Conservation (phyloP, 2,888 invertebrate genomes). For the Habroteleia sp. region DNA sequence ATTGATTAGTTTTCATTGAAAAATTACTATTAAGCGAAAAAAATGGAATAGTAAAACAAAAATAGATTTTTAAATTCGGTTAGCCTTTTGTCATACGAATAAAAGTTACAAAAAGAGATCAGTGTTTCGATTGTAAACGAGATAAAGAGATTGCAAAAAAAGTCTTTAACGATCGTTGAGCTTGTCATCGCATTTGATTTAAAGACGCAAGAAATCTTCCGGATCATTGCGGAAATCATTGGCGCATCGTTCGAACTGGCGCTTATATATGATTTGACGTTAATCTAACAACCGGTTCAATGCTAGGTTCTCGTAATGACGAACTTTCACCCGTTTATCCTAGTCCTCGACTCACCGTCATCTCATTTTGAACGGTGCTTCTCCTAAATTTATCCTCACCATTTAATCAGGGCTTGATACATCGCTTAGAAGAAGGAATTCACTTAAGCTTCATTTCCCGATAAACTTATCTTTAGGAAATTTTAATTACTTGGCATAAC, state of each 20-base stretch:
- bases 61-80: neutral
- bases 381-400: conserved; percentile 54
- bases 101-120: conserved; percentile 5
- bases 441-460: conserved; percentile 28
- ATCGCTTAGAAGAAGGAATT: conserved; percentile 16
- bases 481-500: conserved; percentile 23
- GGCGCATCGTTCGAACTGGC: conserved; percentile 52
- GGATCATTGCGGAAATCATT: conserved; percentile 65
- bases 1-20: too few relatives aligned
- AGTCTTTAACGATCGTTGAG: conserved; percentile 55
- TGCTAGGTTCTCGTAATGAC: conserved; percentile 69
- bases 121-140: conserved; percentile 44
- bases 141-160: conserved; percentile 44
- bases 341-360: conserved; percentile 33
- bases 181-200: conserved; percentile 63
- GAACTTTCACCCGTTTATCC: conserved; percentile 71
- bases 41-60: neutral
- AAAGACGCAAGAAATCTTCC: conserved; percentile 61
- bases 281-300: conserved; percentile 69
- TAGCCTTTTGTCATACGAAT: conserved; percentile 14
- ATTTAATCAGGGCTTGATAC: conserved; percentile 45
- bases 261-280: conserved; percentile 69
- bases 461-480: conserved; percentile 29
- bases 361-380: conserved; percentile 42
- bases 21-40: neutral